Percentiles rank a stretch among this genome's conserved stretches.
Evolutionary conservation across 2,113 vertebrate genomes (phyloP).

Genomic region (Mesocricetus auratus): DNA sequence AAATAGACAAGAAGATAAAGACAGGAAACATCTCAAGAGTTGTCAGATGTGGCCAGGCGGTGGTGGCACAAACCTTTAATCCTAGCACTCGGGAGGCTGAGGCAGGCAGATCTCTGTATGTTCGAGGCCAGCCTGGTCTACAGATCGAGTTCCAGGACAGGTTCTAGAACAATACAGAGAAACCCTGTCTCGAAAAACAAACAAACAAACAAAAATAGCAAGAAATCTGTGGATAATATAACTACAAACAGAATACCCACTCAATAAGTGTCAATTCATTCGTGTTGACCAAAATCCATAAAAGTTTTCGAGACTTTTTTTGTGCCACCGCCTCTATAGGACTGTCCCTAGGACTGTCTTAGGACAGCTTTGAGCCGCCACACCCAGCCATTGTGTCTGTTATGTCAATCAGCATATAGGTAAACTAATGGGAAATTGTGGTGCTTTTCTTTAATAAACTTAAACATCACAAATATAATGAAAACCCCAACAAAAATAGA

Average conservation of each 20-base stretch:
- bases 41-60: no score
- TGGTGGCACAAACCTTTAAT: neutral
- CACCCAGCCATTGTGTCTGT: neutral
- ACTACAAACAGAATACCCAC: neutral
- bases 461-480: slow-evolving; percentile 32
- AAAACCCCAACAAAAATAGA: slow-evolving; percentile 42
- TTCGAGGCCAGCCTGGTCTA: neutral
- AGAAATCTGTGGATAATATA: neutral
- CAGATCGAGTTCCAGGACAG: neutral
- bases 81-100: neutral
- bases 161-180: no score
- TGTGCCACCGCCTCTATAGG: neutral
- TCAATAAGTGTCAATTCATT: slow-evolving; percentile 20
- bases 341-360: no score
- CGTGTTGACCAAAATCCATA: slow-evolving; percentile 13
- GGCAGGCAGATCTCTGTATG: neutral
- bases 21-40: neutral
- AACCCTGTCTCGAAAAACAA: neutral
- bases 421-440: slow-evolving; percentile 38
- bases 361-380: neutral
- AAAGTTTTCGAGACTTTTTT: neutral
- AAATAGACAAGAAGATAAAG: slow-evolving; percentile 11
- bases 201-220: no score
- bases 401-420: neutral
- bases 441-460: neutral